A percentile compares a stretch with the other conserved stretches of the same genome.
These are phyloP conservation scores for Synanthedon tipuliformis DNA, from an alignment of 2,888 invertebrate species.

Conservation along the genomic window DNA sequence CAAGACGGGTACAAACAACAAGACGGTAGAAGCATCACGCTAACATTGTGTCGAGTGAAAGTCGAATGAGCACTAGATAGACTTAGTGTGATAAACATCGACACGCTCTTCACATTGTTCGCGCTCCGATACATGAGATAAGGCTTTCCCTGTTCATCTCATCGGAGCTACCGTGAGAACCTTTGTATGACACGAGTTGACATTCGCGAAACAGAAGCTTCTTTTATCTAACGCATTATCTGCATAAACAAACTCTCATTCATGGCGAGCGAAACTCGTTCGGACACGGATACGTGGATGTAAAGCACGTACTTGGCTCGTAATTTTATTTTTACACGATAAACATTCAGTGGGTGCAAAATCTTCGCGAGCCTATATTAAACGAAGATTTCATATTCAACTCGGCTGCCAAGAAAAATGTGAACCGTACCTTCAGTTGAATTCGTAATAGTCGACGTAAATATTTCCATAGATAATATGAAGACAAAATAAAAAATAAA, in stretches of 20 bases:
- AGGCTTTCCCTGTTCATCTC: slow-evolving; percentile 54
- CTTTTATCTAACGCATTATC: slow-evolving; percentile 27
- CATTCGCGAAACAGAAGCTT: slow-evolving; percentile 46
- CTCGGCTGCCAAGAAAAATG: neutral
- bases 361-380: neutral
- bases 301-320: slow-evolving; percentile 2
- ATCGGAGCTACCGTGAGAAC: slow-evolving; percentile 62
- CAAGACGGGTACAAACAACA: slow-evolving; percentile 29
- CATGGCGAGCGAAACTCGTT: neutral
- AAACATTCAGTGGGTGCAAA: slow-evolving; percentile 1
- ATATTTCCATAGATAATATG: neutral
- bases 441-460: neutral
- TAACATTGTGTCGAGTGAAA: slow-evolving; percentile 7
- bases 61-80: slow-evolving; percentile 35
- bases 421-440: neutral
- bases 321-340: slow-evolving; percentile 5
- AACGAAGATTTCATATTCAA: neutral
- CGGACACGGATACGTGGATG: slow-evolving; percentile 1
- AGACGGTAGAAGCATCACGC: slow-evolving; percentile 33
- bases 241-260: slow-evolving; percentile 15
- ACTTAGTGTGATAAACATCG: slow-evolving; percentile 51
- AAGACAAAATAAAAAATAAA: neutral
- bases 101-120: slow-evolving; percentile 64
- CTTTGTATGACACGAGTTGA: slow-evolving; percentile 34
- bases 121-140: slow-evolving; percentile 60